phyloP scores from a whole-genome alignment of 2,797 vertebrate species.

The Neosilurus hyrtlii region DNA sequence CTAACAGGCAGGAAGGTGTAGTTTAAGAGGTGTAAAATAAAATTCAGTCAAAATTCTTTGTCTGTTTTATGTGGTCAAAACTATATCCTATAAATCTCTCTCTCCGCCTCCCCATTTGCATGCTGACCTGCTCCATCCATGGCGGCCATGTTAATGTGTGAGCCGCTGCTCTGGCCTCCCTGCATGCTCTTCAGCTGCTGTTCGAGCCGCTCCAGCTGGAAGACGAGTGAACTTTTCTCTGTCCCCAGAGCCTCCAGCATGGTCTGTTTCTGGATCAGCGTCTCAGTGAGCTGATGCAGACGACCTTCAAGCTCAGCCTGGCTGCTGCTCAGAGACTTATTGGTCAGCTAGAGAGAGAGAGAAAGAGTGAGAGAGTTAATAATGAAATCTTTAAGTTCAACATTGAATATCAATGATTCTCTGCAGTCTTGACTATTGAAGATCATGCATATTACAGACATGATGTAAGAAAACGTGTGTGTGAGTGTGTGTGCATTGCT shows the following conservation, averaged over 20 bases:
- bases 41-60: background rate
- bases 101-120: no score
- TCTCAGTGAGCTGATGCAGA: conserved; percentile 95
- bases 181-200: conserved; percentile 84
- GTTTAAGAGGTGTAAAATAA: background rate
- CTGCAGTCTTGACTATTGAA: background rate
- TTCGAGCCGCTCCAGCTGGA: conserved; percentile 92
- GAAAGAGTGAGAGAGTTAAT: background rate
- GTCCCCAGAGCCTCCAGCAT: conserved; percentile 95
- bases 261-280: conserved; percentile 98
- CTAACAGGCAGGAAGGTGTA: background rate
- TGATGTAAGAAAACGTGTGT: background rate
- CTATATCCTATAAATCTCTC: background rate
- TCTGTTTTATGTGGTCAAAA: background rate
- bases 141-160: conserved; percentile 85
- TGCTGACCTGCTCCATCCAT: conserved; percentile 79
- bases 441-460: background rate
- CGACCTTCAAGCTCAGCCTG: conserved; percentile 91
- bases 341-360: conserved; percentile 81
- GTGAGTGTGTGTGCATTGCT: background rate
- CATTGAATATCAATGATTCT: background rate
- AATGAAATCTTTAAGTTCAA: background rate
- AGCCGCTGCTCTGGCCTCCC: conserved; percentile 73
- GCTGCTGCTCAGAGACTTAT: conserved; percentile 91
- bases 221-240: conserved; percentile 92